phyloP scores from a whole-genome alignment of 2,113 vertebrate species.

The Oryzias javanicus region DNA sequence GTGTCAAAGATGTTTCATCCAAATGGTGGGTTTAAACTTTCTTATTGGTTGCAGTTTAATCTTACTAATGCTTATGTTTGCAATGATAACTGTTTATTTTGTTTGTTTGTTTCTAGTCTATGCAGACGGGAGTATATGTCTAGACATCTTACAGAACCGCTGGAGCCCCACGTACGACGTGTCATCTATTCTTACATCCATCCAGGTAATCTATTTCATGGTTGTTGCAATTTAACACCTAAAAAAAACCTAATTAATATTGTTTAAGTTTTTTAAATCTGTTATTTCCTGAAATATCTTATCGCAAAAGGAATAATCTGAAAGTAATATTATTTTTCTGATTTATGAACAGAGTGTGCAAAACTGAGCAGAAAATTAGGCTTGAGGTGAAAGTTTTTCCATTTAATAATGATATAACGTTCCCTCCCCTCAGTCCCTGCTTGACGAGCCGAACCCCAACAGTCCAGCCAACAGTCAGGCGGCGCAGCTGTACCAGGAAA shows the following conservation, averaged over 20 bases:
- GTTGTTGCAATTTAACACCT: too few relatives aligned
- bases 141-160: constrained; percentile 98
- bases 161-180: constrained; percentile 99
- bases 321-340: too few relatives aligned
- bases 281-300: too few relatives aligned
- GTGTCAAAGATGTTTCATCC: constrained; percentile 99
- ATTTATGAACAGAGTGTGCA: too few relatives aligned
- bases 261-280: too few relatives aligned
- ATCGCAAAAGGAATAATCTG: too few relatives aligned
- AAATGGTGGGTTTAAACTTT: constrained; percentile 81
- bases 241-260: too few relatives aligned
- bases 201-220: constrained; percentile 82
- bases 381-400: too few relatives aligned
- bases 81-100: not conserved
- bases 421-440: constrained; percentile 81
- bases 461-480: constrained; percentile 98
- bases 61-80: not conserved
- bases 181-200: constrained; percentile 98
- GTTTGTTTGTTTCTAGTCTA: constrained; percentile 81
- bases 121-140: constrained; percentile 98
- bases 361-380: too few relatives aligned
- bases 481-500: constrained; percentile 98
- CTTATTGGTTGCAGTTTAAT: not conserved
- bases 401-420: too few relatives aligned
- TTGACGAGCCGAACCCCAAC: constrained; percentile 98